A percentile compares a stretch with the other conserved stretches of the same genome.
Evolutionary conservation across 1,140 invertebrate genomes (phyloP).

Genomic region (Geopemphigus sp.): DNA sequence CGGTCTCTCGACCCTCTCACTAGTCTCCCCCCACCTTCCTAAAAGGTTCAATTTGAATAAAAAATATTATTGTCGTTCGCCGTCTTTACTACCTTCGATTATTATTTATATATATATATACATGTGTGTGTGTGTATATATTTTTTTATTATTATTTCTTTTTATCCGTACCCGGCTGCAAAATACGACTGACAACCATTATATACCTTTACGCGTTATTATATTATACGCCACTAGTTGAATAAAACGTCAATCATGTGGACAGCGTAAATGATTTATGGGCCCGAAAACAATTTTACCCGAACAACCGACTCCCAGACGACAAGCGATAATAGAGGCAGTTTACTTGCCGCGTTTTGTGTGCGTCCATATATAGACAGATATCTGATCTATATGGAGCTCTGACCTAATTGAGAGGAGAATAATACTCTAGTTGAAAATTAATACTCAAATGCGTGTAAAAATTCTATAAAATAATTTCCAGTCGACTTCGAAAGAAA

Average conservation of each 20-base stretch:
- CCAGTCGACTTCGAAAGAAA: too few relatives aligned
- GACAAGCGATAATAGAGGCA: not conserved
- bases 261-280: conserved; percentile 30
- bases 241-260: conserved; percentile 30
- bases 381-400: too few relatives aligned
- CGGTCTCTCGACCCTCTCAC: not conserved
- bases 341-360: too few relatives aligned
- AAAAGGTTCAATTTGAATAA: conserved; percentile 38
- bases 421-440: too few relatives aligned
- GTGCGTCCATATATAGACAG: too few relatives aligned
- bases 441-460: too few relatives aligned
- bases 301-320: not conserved
- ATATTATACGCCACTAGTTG: not conserved
- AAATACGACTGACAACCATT: conserved; percentile 3
- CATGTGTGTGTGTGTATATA: too few relatives aligned
- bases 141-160: conserved; percentile 35
- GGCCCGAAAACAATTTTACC: not conserved
- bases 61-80: conserved; percentile 24
- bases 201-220: not conserved
- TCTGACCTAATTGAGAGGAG: too few relatives aligned
- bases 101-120: too few relatives aligned
- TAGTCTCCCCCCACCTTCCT: too few relatives aligned
- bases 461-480: too few relatives aligned
- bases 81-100: not conserved
- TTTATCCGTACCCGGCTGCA: too few relatives aligned